Percentiles rank a stretch among this genome's conserved stretches.
Evolutionary conservation across 2,797 vertebrate species (phyloP).

Genomic region (Periparus ater): DNA sequence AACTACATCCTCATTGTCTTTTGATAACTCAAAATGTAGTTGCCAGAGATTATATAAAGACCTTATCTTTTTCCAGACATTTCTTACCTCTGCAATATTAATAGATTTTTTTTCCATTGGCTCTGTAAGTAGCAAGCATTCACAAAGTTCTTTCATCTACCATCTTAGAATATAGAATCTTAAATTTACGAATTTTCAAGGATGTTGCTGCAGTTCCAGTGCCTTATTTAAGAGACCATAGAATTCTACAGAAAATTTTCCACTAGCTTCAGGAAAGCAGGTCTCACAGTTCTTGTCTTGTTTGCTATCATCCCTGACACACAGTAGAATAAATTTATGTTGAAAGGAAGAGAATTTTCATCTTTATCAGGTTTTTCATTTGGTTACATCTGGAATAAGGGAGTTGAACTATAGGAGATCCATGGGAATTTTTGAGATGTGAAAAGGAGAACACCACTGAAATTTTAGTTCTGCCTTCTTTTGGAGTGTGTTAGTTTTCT

Average conservation of each 20-base stretch:
- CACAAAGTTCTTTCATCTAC: background rate
- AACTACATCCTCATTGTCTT: background rate
- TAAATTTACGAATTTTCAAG: background rate
- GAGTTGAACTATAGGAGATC: background rate
- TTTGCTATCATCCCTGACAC: background rate
- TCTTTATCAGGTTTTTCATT: background rate
- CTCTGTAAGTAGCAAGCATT: background rate
- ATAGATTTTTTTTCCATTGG: background rate
- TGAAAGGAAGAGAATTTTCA: background rate
- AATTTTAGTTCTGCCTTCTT: background rate
- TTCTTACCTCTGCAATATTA: background rate
- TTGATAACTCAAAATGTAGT: background rate
- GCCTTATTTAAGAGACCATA: background rate
- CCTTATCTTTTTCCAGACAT: rapidly evolving
- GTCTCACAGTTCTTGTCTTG: background rate
- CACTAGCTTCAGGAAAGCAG: background rate
- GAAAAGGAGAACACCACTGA: background rate
- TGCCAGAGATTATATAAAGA: background rate
- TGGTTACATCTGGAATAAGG: background rate
- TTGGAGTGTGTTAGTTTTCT: background rate
- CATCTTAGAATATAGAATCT: background rate
- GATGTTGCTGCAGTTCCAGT: background rate
- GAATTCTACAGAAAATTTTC: background rate
- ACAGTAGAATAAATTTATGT: background rate
- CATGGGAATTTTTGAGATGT: background rate